Conservation (phyloP, 2,113 vertebrate species). For the Bagarius yarrelli region DNA sequence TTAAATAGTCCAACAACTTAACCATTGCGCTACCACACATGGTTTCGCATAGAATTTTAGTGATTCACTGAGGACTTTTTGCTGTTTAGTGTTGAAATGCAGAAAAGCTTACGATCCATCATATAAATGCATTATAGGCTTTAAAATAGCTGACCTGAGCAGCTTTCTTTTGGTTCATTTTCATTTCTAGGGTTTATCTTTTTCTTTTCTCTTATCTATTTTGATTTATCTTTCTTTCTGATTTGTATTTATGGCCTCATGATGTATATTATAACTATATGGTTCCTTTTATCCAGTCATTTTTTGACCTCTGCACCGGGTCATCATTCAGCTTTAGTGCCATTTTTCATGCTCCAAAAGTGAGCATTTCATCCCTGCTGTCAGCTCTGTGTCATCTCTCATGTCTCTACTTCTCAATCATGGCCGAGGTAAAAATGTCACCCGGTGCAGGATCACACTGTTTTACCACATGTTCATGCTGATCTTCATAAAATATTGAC, state of each 20-base stretch:
- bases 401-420: slow-evolving; percentile 20
- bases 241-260: not conserved
- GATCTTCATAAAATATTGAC: slow-evolving; percentile 35
- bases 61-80: too few relatives aligned
- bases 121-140: not conserved
- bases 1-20: too few relatives aligned
- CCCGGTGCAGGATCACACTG: slow-evolving; percentile 13
- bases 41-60: too few relatives aligned
- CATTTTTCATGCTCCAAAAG: not conserved
- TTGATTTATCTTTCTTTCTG: too few relatives aligned
- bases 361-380: not conserved
- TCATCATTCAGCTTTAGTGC: not conserved
- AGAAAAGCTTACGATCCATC: too few relatives aligned
- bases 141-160: not conserved
- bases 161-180: too few relatives aligned
- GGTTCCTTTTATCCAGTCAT: not conserved
- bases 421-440: slow-evolving; percentile 1
- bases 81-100: too few relatives aligned
- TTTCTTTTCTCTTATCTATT: not conserved
- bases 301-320: not conserved
- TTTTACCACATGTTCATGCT: slow-evolving; percentile 34
- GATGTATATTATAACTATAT: not conserved
- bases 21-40: too few relatives aligned
- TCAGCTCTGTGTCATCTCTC: not conserved
- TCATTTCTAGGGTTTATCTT: too few relatives aligned